Evolutionary conservation across 2,113 vertebrate species (phyloP), one percentile per base, ranked within the genome.

Genomic region (Syngnathoides biaculeatus): DNA sequence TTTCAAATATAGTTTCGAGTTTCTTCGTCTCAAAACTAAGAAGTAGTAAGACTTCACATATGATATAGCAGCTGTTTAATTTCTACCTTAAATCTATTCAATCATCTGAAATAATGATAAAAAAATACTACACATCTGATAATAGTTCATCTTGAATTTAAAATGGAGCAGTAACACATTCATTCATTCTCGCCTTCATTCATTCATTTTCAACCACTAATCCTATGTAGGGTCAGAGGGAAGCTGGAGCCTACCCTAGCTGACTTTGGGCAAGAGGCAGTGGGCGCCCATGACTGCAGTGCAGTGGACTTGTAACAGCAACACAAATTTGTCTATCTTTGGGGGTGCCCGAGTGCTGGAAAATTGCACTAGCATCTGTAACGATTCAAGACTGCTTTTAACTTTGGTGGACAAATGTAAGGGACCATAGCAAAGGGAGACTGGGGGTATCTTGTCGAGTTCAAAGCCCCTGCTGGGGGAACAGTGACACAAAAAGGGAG

Each of bases 1-100:
- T 76, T 82, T 87, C 85, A 87, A 80, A 88, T 77, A 70, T 71
- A 84, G 78, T 58, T 47, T 42, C 80, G 86, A 83, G 70, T 87
- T 88, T 85, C 74, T n/a, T n/a, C n/a, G n/a, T n/a, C n/a, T 87
- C 84, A 87, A 70, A 84, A 75, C 78, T 67, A 75, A 81, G 81
- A 80, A 84, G 80, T 82, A 82, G 82, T 50, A 5, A 84, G 83
- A 68, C 79, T 79, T 88, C 79, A 87, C 72, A 83, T 78, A 75
- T 82, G 87, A 88, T 77, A 72, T 78, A 83, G 78, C 76, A 84
- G 83, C 77, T 77, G 82, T 87, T 80, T 71, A 58, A 58, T 50
- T 78, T 74, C 67, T 69, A 62, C 72, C 65, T 81, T 71, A 43
- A 67, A 78, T 82, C 73, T 67, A 71, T 81, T 88, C 81, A 74